Base-by-base conservation (phyloP, 2,888 invertebrate species). In the Ormia ochracea region DNA sequence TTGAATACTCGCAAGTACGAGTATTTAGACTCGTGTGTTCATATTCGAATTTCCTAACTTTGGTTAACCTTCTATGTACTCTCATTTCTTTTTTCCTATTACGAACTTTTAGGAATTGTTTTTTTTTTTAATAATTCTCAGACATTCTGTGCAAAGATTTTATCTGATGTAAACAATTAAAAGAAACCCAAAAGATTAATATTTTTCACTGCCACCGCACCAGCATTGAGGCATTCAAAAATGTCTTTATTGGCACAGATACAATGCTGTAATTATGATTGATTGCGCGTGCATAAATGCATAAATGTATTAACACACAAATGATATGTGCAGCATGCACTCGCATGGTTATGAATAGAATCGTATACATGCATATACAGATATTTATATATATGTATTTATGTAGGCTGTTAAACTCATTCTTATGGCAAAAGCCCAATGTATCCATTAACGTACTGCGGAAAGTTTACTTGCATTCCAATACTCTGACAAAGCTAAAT, bases 201-300 rank as follows among this genome's bases (percentile, higher is more conserved):
- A n/a, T 41, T 19, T 21, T 59, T 4, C 10, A 43, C 61, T 48
- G 52, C 72, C 56, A 74, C 56, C 33, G 28, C 4, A 17, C 6
- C 28, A 54, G n/a, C 21, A 17, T 36, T 26, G 45, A 58, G 38
- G 38, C 33, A 43, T n/a, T 17, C 28, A 19, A 65, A 75, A 75
- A 66, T 79, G 61, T 70, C 75, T 75, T 45, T 75, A 79, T 79
- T 79, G 79, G 72, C 79, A 79, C 79, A 79, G 59, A 59, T 75
- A 73, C 58, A 75, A 66, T 70, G 74, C 70, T 59, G 75, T 79
- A 75, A 79, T 79, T 79, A 79, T 75, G 79, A 79, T 79, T 79
- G 79, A 79, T 79, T 65, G 75, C 75, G 59, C 70, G 65, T 75
- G 28, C 68, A 54, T 68, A 45, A 43, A 43, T 68, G 33, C 7